Evolutionary conservation across 2,888 invertebrate species (phyloP), one percentile per base, ranked within the genome.

Genomic region (Nezara viridula): DNA sequence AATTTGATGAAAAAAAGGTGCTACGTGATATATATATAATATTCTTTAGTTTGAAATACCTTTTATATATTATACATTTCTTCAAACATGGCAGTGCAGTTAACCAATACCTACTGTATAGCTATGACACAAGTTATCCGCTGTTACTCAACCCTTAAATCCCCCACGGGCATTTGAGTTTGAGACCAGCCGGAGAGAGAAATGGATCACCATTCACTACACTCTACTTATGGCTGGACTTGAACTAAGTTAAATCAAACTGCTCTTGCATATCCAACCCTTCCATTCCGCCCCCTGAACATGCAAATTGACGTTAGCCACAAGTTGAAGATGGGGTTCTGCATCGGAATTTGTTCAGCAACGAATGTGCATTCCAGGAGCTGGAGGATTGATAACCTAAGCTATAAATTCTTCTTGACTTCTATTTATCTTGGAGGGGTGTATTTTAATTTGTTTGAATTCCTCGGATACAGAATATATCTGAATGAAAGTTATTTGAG

Each of bases 251-350:
- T 77, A 77, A 32, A 7, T 40, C 40, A 37, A 40, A 40, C 77
- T 77, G 21, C 32, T 73, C 1, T 2, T 21, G 55, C 55, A 55
- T n/a, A 21, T 12, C 3, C 21, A 37, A 40, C 37, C 10, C 21
- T 44, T 6, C 19, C 77, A 21, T 77, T 77, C 77, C 77, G 37
- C 77, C 40, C 7, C 3, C 3, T 77, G 37, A 77, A 40, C 77
- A 77, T 77, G 77, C 40, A 77, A 77, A 77, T 77, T 77, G 77
- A 40, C 37, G 40, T 77, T 77, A 40, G 21, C 19, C 40, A 77
- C 37, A 37, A 77, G 77, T 77, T 77, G 19, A 40, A 32, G 37
- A 37, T 19, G 37, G 37, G 73, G 5, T 37, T 73, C 37, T 40
- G 77, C 77, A 40, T 40, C 37, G 77, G 1, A 19, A 21, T 55